A percentile compares a stretch with the other conserved stretches of the same genome.
These are phyloP conservation scores for Lapara coniferarum DNA, from an alignment of 2,888 invertebrate genomes.

Conservation along the genomic window DNA sequence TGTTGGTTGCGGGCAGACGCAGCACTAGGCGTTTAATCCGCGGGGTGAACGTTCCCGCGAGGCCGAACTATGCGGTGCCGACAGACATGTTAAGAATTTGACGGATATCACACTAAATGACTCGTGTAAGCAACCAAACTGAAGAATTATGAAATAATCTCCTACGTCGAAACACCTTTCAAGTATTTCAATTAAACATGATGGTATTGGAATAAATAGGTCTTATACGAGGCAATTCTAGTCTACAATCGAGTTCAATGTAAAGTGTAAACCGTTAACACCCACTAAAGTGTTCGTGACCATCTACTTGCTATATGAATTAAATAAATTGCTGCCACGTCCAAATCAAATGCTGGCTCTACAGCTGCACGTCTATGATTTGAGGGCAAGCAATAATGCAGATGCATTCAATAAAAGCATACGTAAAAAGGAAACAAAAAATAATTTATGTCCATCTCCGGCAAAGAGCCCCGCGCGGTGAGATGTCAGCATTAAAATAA, in stretches of 20 bases:
- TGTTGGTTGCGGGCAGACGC: slow-evolving; percentile 49
- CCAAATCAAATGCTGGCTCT: background rate
- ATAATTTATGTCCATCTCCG: slow-evolving; percentile 47
- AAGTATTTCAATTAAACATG: background rate
- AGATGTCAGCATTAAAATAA: slow-evolving; percentile 62
- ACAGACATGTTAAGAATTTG: slow-evolving; percentile 26
- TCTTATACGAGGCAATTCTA: no score
- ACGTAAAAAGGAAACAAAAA: slow-evolving; percentile 26
- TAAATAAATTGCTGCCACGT: background rate
- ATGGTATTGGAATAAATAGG: background rate
- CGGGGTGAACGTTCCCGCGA: slow-evolving; percentile 78
- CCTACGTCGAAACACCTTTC: background rate
- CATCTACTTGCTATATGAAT: background rate
- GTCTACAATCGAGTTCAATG: background rate
- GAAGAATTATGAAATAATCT: no score
- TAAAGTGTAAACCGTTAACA: background rate
- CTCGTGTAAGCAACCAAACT: slow-evolving; percentile 7
- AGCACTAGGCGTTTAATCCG: slow-evolving; percentile 56
- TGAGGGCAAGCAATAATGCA: slow-evolving; percentile 1
- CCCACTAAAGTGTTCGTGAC: background rate
- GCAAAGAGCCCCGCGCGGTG: slow-evolving; percentile 38
- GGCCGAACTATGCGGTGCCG: slow-evolving; percentile 47
- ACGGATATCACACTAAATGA: slow-evolving; percentile 21
- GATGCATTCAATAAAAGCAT: slow-evolving; percentile 36
- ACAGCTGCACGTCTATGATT: background rate